phyloP scores from a whole-genome alignment of 2,797 vertebrate genomes.

The Mergus octosetaceus region DNA sequence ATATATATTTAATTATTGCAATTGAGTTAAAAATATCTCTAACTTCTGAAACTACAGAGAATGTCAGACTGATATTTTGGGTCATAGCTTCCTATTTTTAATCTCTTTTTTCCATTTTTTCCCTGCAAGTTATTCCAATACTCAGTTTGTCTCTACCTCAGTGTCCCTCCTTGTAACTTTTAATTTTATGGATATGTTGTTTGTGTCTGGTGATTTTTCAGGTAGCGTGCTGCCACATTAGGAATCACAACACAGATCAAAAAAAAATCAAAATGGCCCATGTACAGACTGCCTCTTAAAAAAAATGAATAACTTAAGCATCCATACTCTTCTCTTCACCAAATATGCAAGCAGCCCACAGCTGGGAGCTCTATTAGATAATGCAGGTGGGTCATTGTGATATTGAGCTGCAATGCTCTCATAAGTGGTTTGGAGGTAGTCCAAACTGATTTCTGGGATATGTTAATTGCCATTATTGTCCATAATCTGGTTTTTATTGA shows the following conservation, averaged over 20 bases:
- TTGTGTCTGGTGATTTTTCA: background rate
- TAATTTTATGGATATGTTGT: background rate
- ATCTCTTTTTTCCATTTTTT: background rate
- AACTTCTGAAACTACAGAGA: background rate
- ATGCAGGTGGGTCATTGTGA: fast-evolving
- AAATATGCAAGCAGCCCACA: background rate
- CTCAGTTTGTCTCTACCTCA: background rate
- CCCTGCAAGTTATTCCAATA: background rate
- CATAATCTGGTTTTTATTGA: background rate
- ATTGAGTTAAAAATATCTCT: background rate
- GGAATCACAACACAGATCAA: background rate
- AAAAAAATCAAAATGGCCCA: background rate
- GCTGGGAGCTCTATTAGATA: background rate
- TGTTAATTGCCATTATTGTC: background rate
- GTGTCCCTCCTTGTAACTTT: background rate
- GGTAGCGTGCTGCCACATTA: background rate
- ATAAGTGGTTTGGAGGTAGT: background rate
- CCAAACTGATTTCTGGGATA: background rate
- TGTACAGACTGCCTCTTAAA: background rate
- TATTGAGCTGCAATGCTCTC: background rate
- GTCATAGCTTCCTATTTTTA: background rate
- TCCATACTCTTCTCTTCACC: background rate
- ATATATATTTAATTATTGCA: background rate
- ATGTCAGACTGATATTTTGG: background rate
- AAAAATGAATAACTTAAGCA: background rate